Conservation (phyloP, 2,113 vertebrate species). For the Prionailurus bengalensis region DNA sequence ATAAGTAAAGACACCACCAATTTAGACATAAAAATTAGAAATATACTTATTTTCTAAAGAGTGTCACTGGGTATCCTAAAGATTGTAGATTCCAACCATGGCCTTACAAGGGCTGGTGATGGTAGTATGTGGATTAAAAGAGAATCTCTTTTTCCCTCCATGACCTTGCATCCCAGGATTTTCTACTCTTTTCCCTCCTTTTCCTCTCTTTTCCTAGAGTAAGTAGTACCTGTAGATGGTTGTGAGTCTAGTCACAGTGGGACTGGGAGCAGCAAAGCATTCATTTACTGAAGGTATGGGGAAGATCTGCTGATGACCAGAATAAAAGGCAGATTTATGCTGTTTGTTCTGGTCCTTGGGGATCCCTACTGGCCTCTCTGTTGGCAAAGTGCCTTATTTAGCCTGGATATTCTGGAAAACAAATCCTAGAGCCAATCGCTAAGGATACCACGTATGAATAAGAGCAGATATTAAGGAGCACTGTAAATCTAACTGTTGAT, state of each 20-base stretch:
- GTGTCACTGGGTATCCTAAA: not conserved
- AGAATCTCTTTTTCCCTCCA: not conserved
- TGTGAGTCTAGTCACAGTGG: not conserved
- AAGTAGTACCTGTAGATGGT: conserved; percentile 30
- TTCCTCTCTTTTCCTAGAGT: not conserved
- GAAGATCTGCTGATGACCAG: not conserved
- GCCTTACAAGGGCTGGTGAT: not conserved
- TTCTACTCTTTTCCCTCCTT: not conserved
- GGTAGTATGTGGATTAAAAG: not conserved
- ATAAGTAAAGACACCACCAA: not conserved
- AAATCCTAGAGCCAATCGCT: not conserved
- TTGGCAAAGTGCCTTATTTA: not conserved
- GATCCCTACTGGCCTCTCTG: not conserved
- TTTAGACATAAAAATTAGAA: not conserved
- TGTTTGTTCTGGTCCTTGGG: not conserved
- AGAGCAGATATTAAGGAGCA: not conserved
- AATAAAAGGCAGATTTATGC: conserved; percentile 24
- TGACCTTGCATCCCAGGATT: not conserved
- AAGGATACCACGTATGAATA: not conserved
- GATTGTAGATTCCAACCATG: not conserved
- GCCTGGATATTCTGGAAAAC: not conserved
- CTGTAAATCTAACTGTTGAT: not conserved
- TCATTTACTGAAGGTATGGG: not conserved
- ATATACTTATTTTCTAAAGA: not conserved
- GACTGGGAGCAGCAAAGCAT: not conserved